Conservation (phyloP, 1,140 invertebrate species). For the Saccostrea glomerata region DNA sequence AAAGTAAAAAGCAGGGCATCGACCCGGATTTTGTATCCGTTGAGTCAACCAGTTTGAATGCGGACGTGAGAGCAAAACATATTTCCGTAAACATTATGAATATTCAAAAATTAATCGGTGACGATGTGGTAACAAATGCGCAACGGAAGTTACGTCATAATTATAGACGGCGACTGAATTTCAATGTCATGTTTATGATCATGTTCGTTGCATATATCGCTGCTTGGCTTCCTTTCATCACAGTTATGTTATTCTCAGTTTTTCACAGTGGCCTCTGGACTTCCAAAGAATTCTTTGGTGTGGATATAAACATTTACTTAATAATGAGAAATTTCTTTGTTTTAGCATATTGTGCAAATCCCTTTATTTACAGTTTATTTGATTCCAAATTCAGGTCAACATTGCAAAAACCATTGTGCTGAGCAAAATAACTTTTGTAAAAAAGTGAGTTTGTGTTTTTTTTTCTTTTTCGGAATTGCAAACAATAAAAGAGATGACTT, state of each 20-base stretch:
- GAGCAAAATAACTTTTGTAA: too few relatives aligned
- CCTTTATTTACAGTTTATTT: neutral
- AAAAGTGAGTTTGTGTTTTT: too few relatives aligned
- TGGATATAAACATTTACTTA: slow-evolving; percentile 1
- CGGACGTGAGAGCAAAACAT: neutral
- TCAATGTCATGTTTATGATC: neutral
- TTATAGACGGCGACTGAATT: neutral
- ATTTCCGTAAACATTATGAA: neutral
- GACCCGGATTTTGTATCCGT: neutral
- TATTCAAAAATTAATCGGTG: neutral
- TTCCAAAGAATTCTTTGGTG: neutral
- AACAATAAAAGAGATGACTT: too few relatives aligned
- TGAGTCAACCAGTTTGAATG: neutral
- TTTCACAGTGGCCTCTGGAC: neutral
- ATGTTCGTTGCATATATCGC: neutral
- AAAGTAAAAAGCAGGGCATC: neutral
- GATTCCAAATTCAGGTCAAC: neutral
- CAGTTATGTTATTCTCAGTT: neutral
- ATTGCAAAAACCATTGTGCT: neutral
- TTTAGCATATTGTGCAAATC: slow-evolving; percentile 6
- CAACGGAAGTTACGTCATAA: neutral
- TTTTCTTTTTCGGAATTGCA: too few relatives aligned
- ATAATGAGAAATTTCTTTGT: neutral
- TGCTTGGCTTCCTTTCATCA: neutral
- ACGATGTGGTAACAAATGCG: neutral